phyloP scores from a whole-genome alignment of 2,797 vertebrate genomes.

The Fratercula arctica region DNA sequence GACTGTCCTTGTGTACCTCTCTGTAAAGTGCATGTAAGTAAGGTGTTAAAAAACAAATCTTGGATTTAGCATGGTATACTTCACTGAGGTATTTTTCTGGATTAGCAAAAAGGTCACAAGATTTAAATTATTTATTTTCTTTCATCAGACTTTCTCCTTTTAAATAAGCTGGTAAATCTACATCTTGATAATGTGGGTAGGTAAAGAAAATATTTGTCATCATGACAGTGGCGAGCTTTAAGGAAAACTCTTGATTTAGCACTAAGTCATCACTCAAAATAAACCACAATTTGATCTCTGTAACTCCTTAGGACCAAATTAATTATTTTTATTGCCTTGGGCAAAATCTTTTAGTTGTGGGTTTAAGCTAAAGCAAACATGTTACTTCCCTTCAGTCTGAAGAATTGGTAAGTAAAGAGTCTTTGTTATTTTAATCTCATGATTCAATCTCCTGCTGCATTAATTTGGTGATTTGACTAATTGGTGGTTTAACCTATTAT shows the following conservation, averaged over 20 bases:
- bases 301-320: conserved; percentile 2
- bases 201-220: neutral
- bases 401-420: conserved; percentile 31
- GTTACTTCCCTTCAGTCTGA: conserved; percentile 16
- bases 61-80: neutral
- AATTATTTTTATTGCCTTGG: conserved; percentile 7
- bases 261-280: neutral
- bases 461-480: conserved; percentile 67
- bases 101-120: neutral
- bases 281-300: conserved; percentile 12
- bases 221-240: neutral
- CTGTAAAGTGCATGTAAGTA: neutral
- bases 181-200: neutral
- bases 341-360: neutral
- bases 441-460: conserved; percentile 61
- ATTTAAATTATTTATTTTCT: neutral
- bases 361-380: conserved; percentile 31
- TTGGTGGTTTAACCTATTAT: conserved; percentile 64
- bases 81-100: neutral
- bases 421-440: conserved; percentile 67
- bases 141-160: neutral
- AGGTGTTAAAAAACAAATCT: neutral
- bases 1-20: neutral
- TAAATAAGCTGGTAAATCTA: neutral
- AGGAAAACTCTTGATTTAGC: neutral